A percentile compares a stretch with the other conserved stretches of the same genome.
These are phyloP conservation scores for Steinernema khuongi DNA, from an alignment of 1,140 invertebrate genomes.

Conservation along the genomic window DNA sequence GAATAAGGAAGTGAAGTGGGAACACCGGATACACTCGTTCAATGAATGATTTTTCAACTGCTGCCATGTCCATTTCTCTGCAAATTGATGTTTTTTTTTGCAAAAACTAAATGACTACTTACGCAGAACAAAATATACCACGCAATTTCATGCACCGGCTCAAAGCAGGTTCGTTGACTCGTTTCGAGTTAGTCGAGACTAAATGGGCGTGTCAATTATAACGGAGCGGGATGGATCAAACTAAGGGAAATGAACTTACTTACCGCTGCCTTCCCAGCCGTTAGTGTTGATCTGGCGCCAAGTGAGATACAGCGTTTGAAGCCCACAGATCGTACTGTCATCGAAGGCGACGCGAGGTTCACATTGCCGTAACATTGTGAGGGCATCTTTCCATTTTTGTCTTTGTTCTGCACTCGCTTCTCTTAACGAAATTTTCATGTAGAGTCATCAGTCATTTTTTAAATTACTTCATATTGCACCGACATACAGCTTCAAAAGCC, in stretches of 20 bases:
- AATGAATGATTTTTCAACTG: not conserved
- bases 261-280: constrained; percentile 2
- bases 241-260: not conserved
- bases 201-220: not conserved
- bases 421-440: not conserved
- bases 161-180: not conserved
- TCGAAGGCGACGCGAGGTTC: constrained; percentile 2
- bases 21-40: not conserved
- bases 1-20: not conserved
- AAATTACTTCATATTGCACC: not conserved
- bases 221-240: not conserved
- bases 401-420: not conserved
- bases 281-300: not conserved
- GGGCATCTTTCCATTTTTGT: not conserved
- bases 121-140: not conserved
- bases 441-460: not conserved
- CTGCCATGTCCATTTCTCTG: not conserved
- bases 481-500: not conserved
- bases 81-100: not conserved
- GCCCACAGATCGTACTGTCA: not conserved
- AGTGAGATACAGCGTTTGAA: not conserved
- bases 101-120: no score
- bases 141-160: not conserved
- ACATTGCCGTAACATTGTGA: not conserved
- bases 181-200: not conserved